Conservation (phyloP, 2,797 vertebrate genomes). For the Zalophus californianus region DNA sequence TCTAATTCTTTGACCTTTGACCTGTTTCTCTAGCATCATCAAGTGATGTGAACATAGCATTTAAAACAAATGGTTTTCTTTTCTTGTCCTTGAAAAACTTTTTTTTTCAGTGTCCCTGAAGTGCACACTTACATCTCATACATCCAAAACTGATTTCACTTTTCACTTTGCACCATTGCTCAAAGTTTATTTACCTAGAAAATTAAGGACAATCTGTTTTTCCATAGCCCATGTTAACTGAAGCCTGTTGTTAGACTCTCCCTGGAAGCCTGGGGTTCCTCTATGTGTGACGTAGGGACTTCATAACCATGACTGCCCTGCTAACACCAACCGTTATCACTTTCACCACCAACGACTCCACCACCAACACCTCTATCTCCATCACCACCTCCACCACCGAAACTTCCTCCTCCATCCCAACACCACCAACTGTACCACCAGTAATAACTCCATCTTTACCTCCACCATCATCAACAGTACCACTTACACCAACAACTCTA, state of each 20-base stretch:
- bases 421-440: neutral
- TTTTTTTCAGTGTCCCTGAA: neutral
- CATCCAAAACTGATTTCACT: neutral
- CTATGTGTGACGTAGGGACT: neutral
- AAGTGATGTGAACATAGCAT: neutral
- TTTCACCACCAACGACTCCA: neutral
- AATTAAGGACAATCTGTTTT: neutral
- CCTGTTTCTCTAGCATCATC: neutral
- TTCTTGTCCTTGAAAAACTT: neutral
- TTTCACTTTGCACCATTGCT: neutral
- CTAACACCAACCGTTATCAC: neutral
- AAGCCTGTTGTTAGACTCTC: neutral
- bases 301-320: neutral
- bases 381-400: neutral
- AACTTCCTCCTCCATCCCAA: neutral
- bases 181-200: neutral
- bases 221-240: neutral
- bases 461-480: neutral
- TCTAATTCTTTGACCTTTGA: neutral
- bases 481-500: neutral
- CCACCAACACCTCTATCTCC: neutral
- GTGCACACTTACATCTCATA: neutral
- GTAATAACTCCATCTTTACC: no score
- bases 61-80: neutral
- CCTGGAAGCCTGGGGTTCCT: neutral